Conservation (phyloP, 2,113 vertebrate genomes). For the Apteryx mantelli region DNA sequence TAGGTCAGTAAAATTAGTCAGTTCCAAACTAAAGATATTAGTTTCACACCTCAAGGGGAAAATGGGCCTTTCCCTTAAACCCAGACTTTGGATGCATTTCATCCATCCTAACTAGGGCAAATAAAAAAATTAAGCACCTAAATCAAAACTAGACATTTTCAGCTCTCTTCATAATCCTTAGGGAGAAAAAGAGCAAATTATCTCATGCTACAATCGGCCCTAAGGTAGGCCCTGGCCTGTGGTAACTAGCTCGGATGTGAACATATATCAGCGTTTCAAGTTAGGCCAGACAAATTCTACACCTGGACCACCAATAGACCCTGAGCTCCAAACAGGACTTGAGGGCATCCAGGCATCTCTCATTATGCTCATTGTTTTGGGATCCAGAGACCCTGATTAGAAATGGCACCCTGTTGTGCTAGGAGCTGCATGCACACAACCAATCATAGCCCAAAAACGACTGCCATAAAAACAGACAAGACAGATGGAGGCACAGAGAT, state of each 20-base stretch:
- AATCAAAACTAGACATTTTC: background rate
- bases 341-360: background rate
- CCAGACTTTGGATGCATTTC: background rate
- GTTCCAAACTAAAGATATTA: background rate
- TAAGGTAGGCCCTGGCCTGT: background rate
- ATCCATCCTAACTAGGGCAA: background rate
- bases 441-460: background rate
- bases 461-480: background rate
- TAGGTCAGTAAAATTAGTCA: background rate
- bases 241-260: background rate
- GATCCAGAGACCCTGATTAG: background rate
- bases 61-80: background rate
- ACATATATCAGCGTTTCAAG: background rate
- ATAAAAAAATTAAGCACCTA: background rate
- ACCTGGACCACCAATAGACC: background rate
- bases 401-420: background rate
- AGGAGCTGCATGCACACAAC: background rate
- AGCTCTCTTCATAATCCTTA: background rate
- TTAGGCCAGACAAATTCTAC: background rate
- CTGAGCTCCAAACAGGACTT: background rate
- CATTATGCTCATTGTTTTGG: fast-evolving
- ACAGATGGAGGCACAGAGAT: constrained; percentile 34
- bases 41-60: background rate
- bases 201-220: background rate
- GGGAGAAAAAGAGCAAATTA: background rate